Evolutionary conservation across 2,888 invertebrate genomes (phyloP).

Genomic region (Apocheima hispidaria): DNA sequence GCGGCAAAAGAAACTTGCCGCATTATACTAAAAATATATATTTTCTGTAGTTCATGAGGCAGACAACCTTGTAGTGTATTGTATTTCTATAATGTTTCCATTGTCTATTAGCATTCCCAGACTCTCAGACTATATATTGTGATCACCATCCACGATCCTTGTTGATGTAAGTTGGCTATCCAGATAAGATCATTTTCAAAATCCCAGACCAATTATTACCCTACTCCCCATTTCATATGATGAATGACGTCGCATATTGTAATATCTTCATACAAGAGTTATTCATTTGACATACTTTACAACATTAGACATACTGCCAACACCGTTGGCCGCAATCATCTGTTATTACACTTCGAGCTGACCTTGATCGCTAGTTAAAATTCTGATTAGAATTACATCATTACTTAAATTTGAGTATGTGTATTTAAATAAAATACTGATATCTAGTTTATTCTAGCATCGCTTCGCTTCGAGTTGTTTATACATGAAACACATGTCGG

Average conservation of each 20-base stretch:
- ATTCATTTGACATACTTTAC: constrained; percentile 16
- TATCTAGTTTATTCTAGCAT: too few species aligned
- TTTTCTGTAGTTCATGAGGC: neutral
- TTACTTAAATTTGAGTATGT: too few species aligned
- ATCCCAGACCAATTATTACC: constrained; percentile 11
- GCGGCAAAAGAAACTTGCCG: neutral
- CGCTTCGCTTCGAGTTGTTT: too few species aligned
- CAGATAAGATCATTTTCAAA: neutral
- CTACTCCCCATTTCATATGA: constrained; percentile 16
- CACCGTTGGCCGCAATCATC: constrained; percentile 15
- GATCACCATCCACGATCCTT: too few species aligned
- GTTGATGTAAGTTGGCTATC: neutral
- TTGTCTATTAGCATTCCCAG: too few species aligned
- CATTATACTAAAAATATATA: neutral
- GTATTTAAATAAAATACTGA: too few species aligned
- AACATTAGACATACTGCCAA: constrained; percentile 10
- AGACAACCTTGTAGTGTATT: too few species aligned
- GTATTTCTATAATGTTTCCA: too few species aligned
- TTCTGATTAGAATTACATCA: neutral
- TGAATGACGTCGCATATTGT: constrained; percentile 17
- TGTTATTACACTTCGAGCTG: neutral
- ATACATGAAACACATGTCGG: too few species aligned
- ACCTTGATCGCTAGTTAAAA: constrained; percentile 2
- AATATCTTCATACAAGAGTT: constrained; percentile 6
- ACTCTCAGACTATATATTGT: too few species aligned